Base-by-base conservation (phyloP, 2,888 invertebrate species). In the Flabesymbios commensalis region DNA sequence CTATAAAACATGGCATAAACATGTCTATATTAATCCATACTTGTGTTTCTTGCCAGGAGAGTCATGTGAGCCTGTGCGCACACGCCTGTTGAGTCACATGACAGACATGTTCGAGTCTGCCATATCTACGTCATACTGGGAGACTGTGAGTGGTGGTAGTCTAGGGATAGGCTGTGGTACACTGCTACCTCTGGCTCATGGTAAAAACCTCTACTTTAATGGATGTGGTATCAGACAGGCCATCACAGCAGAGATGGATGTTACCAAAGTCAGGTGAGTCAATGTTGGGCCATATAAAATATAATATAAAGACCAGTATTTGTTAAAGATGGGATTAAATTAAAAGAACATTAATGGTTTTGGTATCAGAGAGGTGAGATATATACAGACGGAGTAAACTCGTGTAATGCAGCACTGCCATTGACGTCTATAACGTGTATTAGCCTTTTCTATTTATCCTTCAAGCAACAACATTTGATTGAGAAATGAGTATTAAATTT, bases 161-260 rank as follows among this genome's bases (percentile, higher is more conserved):
- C 74, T 81, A 3, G 80, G 81, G 5, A 74, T 77, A 62, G 83
- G 83, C 1, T 83, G 83, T 74, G 82, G 80, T 19, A 76, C 81
- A 2, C 69, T 83, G 41, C 71, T 78, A n/a, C 81, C 82, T 0
- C 75, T 76, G 61, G 81, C 80, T 41, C 81, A 83, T 61, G 84
- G 83, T 1, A 82, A 81, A 59, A 81, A 80, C 17, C 70, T 84
- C 14, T 83, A 83, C 66, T 83, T 84, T 72, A 80, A 78, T 61
- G 82, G 80, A 33, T 83, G 83, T 74, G 82, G 82, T 0, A 67
- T 74, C 19, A 69, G 84, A 55, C 76, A 81, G 62, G 82, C 82
- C 2, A 65, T 76, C 19, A 83, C 83, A 2, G 74, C 72, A 17
- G 79, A 80, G 56, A 72, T 83, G 67, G 83, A 83, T 63, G 71